Conservation (phyloP, 2,888 invertebrate species). For the Cheilosia pagana region DNA sequence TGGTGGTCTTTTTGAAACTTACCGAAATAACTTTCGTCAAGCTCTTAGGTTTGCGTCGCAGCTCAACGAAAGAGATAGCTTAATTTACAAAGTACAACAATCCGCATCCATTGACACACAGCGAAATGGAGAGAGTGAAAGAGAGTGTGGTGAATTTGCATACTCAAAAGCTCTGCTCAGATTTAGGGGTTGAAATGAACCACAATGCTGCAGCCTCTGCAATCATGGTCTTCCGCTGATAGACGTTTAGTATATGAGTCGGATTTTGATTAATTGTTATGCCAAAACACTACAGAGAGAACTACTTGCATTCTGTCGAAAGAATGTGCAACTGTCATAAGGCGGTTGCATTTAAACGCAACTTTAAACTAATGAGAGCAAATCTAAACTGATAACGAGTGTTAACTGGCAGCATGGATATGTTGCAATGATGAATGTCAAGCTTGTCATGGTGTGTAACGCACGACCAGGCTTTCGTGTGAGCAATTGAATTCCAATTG, state of each 20-base stretch:
- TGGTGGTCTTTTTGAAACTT: conserved; percentile 13
- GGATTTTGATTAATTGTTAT: neutral
- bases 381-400: too few species aligned
- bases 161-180: neutral
- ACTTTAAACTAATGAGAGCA: too few species aligned
- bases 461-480: too few species aligned
- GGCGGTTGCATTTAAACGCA: neutral
- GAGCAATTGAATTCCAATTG: too few species aligned
- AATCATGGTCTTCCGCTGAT: neutral
- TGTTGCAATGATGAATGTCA: too few species aligned
- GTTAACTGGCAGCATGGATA: too few species aligned
- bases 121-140: too few species aligned
- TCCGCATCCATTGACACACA: neutral
- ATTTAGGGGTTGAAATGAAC: neutral
- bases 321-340: neutral
- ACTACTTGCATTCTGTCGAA: neutral
- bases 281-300: neutral
- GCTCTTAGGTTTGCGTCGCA: neutral
- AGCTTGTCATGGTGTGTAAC: too few species aligned
- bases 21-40: neutral
- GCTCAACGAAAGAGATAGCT: conserved; percentile 21
- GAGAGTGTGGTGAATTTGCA: conserved; percentile 8
- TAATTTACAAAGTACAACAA: neutral
- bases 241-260: neutral
- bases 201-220: too few species aligned